Percentiles rank a stretch among this genome's conserved stretches.
Conservation (phyloP, 2,797 vertebrate genomes). For the Anguilla obscura region DNA sequence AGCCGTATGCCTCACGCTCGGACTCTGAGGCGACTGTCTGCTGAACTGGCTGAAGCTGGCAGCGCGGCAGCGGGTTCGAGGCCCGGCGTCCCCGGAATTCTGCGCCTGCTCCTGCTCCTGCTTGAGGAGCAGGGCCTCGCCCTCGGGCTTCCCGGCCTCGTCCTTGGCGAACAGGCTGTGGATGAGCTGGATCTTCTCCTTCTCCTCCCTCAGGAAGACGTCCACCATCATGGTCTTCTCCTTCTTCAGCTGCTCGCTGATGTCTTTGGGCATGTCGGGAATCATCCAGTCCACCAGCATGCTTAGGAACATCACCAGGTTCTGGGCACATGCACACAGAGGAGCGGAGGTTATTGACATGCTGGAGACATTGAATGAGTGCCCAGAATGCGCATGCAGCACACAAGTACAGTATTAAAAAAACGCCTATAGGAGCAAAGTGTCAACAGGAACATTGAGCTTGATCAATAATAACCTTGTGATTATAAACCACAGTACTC, state of each 20-base stretch:
- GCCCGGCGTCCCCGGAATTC: constrained; percentile 19
- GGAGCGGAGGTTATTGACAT: neutral
- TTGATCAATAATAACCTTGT: neutral
- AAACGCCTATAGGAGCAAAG: neutral
- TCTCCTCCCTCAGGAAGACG: constrained; percentile 90
- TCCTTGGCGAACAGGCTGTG: constrained; percentile 79
- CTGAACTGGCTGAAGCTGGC: constrained; percentile 81
- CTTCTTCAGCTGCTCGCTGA: constrained; percentile 90
- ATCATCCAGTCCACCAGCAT: constrained; percentile 95
- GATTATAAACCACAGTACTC: neutral
- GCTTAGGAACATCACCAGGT: constrained; percentile 95
- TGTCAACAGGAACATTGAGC: neutral
- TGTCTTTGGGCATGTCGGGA: constrained; percentile 91
- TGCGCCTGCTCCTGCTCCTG: constrained; percentile 47
- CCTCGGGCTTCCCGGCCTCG: constrained; percentile 37
- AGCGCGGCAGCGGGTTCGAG: constrained; percentile 67
- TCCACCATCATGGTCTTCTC: constrained; percentile 91
- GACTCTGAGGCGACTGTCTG: constrained; percentile 62
- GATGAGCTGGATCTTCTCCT: constrained; percentile 87
- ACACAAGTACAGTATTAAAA: neutral
- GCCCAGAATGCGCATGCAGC: neutral
- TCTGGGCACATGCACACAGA: constrained; percentile 67
- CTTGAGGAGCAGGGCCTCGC: constrained; percentile 38
- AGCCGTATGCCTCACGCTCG: constrained; percentile 82
- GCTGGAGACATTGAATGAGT: neutral